phyloP scores from a whole-genome alignment of 2,113 vertebrate genomes.

The Lophius piscatorius region DNA sequence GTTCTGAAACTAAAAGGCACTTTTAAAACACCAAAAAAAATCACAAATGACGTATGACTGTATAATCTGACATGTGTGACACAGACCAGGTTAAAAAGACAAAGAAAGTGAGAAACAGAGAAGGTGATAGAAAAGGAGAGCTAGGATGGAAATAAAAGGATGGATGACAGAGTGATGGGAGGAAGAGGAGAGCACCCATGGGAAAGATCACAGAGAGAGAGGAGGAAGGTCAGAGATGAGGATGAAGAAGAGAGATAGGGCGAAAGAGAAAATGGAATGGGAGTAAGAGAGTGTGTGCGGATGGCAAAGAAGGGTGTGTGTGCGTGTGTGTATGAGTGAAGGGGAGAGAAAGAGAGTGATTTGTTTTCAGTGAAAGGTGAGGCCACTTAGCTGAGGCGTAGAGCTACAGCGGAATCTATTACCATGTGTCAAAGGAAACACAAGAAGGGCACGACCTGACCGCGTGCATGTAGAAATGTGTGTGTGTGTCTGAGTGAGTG shows the following conservation, averaged over 20 bases:
- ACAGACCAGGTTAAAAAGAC: background rate
- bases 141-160: constrained; percentile 37
- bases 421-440: constrained; percentile 96
- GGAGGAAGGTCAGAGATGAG: constrained; percentile 49
- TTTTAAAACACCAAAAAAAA: background rate
- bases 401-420: constrained; percentile 95
- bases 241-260: constrained; percentile 44
- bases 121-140: constrained; percentile 25
- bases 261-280: constrained; percentile 30
- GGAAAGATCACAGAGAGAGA: constrained; percentile 42
- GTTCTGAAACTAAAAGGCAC: background rate
- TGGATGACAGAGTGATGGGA: constrained; percentile 50
- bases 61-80: background rate
- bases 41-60: background rate
- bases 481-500: constrained; percentile 4
- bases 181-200: constrained; percentile 67
- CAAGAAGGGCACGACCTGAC: constrained; percentile 91
- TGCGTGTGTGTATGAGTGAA: constrained; percentile 19
- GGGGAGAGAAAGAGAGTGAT: constrained; percentile 82
- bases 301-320: constrained; percentile 27
- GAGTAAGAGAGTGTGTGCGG: constrained; percentile 55
- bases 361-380: constrained; percentile 99
- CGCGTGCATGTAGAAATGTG: constrained; percentile 13
- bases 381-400: constrained; percentile 93
- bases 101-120: constrained; percentile 26